These are phyloP conservation scores for Heteromurus nitidus DNA, from an alignment of 2,888 invertebrate species.

Conservation along the genomic window DNA sequence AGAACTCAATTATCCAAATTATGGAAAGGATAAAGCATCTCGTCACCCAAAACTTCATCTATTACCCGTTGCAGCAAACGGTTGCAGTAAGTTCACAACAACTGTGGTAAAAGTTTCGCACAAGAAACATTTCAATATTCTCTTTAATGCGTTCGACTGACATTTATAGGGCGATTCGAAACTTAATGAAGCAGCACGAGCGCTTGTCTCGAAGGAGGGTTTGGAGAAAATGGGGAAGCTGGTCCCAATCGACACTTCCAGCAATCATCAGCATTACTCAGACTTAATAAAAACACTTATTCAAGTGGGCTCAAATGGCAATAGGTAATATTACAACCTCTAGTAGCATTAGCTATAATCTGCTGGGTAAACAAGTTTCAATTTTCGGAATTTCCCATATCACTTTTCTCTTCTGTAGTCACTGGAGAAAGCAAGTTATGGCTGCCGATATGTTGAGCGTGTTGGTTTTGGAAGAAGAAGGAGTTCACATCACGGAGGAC, in stretches of 20 bases:
- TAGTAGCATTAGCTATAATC: neutral
- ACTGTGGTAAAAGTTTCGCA: conserved; percentile 7
- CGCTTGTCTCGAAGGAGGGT: conserved; percentile 51
- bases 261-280: conserved; percentile 56
- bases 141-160: neutral
- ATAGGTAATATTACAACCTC: too few species aligned
- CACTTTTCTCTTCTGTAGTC: conserved; percentile 54
- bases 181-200: conserved; percentile 45
- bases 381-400: neutral
- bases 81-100: conserved; percentile 67
- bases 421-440: conserved; percentile 72
- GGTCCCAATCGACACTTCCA: conserved; percentile 52
- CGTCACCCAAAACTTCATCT: conserved; percentile 71
- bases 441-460: conserved; percentile 72
- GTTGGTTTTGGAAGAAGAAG: conserved; percentile 68
- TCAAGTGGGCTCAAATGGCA: conserved; percentile 60
- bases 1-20: conserved; percentile 83
- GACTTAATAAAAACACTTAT: conserved; percentile 63
- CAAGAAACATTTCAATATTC: neutral
- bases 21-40: conserved; percentile 75
- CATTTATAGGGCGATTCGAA: conserved; percentile 52
- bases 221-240: conserved; percentile 47
- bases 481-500: conserved; percentile 59
- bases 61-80: conserved; percentile 67
- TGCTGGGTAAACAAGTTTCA: too few species aligned